phyloP scores from a whole-genome alignment of 1,140 invertebrate genomes.

The Bombus vancouverensis region DNA sequence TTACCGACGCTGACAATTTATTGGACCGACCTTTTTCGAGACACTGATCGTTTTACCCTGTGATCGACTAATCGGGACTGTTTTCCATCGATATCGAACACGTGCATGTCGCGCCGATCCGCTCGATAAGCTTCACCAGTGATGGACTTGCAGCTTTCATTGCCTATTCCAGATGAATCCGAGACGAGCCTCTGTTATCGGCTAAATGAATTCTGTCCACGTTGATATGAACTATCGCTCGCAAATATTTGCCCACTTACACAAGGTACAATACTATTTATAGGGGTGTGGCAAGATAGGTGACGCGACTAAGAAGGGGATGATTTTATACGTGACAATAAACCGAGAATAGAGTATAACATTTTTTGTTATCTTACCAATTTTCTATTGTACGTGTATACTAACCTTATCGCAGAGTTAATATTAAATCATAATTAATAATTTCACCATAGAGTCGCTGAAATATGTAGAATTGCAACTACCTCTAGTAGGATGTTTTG shows the following conservation, averaged over 20 bases:
- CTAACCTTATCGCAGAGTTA: not conserved
- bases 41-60: not conserved
- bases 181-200: not conserved
- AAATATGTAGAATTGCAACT: not conserved
- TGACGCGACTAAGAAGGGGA: too few species aligned
- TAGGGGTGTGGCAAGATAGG: not conserved
- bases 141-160: not conserved
- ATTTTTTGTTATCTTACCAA: too few species aligned
- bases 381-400: too few species aligned
- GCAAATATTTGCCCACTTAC: not conserved
- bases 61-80: constrained; percentile 5
- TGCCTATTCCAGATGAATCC: not conserved
- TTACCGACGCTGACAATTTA: constrained; percentile 62
- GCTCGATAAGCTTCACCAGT: not conserved
- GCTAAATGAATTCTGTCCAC: not conserved
- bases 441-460: not conserved
- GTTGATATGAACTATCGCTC: not conserved
- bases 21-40: constrained; percentile 51
- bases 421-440: not conserved
- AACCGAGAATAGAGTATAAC: too few species aligned
- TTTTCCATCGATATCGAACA: constrained; percentile 1
- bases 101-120: not conserved
- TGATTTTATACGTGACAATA: too few species aligned
- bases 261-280: too few species aligned
- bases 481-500: not conserved